Base-by-base conservation (phyloP, 2,113 vertebrate genomes). In the Holacanthus passer region DNA sequence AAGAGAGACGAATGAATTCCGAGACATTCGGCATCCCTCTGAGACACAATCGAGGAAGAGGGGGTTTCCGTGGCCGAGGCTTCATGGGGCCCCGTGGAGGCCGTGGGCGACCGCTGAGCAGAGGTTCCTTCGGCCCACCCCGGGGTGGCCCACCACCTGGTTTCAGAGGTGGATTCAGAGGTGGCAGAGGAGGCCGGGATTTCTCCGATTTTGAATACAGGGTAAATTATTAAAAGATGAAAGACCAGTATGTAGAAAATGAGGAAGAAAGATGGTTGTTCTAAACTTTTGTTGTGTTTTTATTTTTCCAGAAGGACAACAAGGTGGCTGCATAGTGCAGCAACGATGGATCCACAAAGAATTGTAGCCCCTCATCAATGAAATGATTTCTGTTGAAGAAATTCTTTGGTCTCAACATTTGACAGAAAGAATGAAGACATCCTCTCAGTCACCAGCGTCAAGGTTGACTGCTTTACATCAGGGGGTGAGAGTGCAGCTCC, bases 21-120 rank as follows among this genome's bases (percentile, higher is more conserved):
- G 98, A 99, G 95, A 99, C 98, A 1, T 99, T 99, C 9, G 98
- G 98, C 66, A 95, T 99, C 79, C 98, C 98, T 0, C 88, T 99
- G 83, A 97, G 98, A 81, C 95, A 98, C 73, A 95, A 94, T 53
- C 95, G 97, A 3, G 97, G 97, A 24, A 96, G 98, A 55, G 97
- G 98, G 0, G 97, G 97, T 14, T 99, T 82, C 94, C 89, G 98
- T 60, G 96, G 96, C 59, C 89, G 98, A 84, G 97, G 97, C 22
- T 95, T 94, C 53, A 94, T 96, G 83, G 97, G 97, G 17, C 97
- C 96, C 89, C 97, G 97, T 3, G 97, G 97, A 1, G 96, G 96
- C 17, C 72, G 98, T 14, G 98, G 97, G 0, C 95, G 97, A 22
- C 93, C 95, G 0, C 76, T 94, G 7, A 94, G 94, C 78, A 93